Conservation (phyloP, 53 echinoderm and acorn worm species). For the Echinarachnius parma region DNA sequence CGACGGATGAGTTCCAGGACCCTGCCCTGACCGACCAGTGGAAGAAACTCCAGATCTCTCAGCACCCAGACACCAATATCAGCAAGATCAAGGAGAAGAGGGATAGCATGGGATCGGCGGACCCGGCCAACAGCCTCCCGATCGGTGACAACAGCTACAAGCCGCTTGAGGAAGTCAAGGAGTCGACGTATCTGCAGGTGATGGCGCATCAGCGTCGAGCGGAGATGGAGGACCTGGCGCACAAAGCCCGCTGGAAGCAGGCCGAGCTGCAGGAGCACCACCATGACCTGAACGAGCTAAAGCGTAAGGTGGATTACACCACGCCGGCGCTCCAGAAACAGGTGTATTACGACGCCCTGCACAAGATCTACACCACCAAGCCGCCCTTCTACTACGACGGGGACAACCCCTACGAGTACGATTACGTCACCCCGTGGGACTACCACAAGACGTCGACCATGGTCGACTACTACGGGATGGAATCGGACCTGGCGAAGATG, state of each 20-base stretch:
- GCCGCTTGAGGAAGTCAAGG: slow-evolving; percentile 50
- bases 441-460: slow-evolving; percentile 86
- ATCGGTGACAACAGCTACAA: slow-evolving; percentile 70
- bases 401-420: slow-evolving; percentile 93
- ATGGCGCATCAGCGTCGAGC: slow-evolving; percentile 66
- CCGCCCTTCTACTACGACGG: slow-evolving; percentile 96
- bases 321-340: slow-evolving; percentile 73
- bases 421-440: slow-evolving; percentile 90
- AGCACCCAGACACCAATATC: slow-evolving; percentile 75
- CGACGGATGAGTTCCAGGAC: slow-evolving; percentile 68
- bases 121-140: slow-evolving; percentile 60
- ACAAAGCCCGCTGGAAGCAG: slow-evolving; percentile 88
- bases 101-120: slow-evolving; percentile 14
- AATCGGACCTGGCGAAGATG: slow-evolving; percentile 59
- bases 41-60: slow-evolving; percentile 65
- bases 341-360: slow-evolving; percentile 93
- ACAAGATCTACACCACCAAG: slow-evolving; percentile 89
- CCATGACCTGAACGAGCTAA: slow-evolving; percentile 80
- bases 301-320: slow-evolving; percentile 87
- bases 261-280: slow-evolving; percentile 88
- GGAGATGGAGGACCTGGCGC: slow-evolving; percentile 65
- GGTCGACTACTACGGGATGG: slow-evolving; percentile 60
- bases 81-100: slow-evolving; percentile 69
- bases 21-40: slow-evolving; percentile 64
- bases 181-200: slow-evolving; percentile 71